Evolutionary conservation across 2,888 invertebrate genomes (phyloP).

Genomic region (Cantharis lateralis): DNA sequence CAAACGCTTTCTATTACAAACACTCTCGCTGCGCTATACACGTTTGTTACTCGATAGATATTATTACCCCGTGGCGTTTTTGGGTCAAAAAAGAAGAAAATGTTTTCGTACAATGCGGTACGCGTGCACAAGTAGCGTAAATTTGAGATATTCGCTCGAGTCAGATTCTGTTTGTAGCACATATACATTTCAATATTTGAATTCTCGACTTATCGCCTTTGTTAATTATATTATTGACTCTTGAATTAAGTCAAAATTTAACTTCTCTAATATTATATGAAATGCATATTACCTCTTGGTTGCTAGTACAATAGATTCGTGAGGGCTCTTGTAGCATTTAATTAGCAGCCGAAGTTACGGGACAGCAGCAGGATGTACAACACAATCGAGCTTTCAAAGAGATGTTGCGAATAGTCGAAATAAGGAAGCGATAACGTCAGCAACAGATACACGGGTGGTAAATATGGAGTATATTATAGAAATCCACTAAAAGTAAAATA

Average conservation of each 20-base stretch:
- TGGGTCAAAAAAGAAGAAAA: background rate
- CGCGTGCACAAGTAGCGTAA: background rate
- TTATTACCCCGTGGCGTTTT: constrained; percentile 1
- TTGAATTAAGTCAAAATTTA: background rate
- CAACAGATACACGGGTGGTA: constrained; percentile 16
- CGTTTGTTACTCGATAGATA: background rate
- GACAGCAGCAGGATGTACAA: background rate
- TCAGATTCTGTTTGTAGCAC: no score
- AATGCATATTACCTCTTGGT: background rate
- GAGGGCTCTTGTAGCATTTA: background rate
- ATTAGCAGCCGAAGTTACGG: background rate
- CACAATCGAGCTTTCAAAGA: constrained; percentile 13
- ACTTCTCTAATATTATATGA: background rate
- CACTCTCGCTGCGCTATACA: constrained; percentile 8
- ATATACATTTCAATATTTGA: background rate
- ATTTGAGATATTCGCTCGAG: background rate
- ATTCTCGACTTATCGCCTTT: background rate
- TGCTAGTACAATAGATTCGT: background rate
- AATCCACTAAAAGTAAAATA: background rate
- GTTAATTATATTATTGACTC: background rate
- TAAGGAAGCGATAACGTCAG: constrained; percentile 14
- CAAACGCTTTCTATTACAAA: constrained; percentile 18
- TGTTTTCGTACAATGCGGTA: background rate
- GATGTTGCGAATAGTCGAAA: constrained; percentile 4
- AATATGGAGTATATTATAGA: background rate